These are phyloP conservation scores for Lottia gigantea DNA, from an alignment of 2,888 invertebrate species.

Conservation along the genomic window DNA sequence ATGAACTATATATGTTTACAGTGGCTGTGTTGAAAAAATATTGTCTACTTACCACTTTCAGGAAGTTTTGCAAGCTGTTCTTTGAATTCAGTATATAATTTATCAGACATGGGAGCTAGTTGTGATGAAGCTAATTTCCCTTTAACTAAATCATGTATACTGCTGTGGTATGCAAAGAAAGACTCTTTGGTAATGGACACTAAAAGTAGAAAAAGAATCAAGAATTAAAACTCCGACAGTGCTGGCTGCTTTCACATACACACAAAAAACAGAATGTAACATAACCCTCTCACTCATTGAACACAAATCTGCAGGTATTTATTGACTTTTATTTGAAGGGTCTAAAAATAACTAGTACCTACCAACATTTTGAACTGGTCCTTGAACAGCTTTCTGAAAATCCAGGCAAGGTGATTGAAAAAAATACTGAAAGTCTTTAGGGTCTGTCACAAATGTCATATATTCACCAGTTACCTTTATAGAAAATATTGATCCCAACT, in stretches of 20 bases:
- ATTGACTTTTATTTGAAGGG: no score
- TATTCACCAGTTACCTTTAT: constrained; percentile 57
- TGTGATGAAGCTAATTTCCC: constrained; percentile 49
- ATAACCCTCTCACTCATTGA: no score
- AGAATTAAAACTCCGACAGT: no score
- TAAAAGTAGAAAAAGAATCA: constrained; percentile 31
- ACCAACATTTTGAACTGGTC: constrained; percentile 56
- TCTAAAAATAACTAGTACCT: constrained; percentile 13
- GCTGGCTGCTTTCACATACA: no score
- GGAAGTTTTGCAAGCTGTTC: constrained; percentile 35
- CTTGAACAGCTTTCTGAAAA: constrained; percentile 58
- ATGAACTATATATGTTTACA: no score
- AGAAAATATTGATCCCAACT: constrained; percentile 59
- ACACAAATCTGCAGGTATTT: no score
- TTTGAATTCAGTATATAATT: constrained; percentile 45
- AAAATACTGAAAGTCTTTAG: constrained; percentile 54
- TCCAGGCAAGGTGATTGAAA: constrained; percentile 53
- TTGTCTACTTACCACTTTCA: constrained; percentile 27
- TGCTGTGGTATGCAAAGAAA: constrained; percentile 57
- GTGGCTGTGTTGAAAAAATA: no score
- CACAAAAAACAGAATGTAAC: no score
- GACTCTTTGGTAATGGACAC: constrained; percentile 47
- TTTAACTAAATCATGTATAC: constrained; percentile 59
- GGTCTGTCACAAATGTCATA: constrained; percentile 57
- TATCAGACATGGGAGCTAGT: constrained; percentile 37